A percentile compares a stretch with the other conserved stretches of the same genome.
phyloP scores from a whole-genome alignment of 2,888 invertebrate genomes.

The Dioctria rufipes region DNA sequence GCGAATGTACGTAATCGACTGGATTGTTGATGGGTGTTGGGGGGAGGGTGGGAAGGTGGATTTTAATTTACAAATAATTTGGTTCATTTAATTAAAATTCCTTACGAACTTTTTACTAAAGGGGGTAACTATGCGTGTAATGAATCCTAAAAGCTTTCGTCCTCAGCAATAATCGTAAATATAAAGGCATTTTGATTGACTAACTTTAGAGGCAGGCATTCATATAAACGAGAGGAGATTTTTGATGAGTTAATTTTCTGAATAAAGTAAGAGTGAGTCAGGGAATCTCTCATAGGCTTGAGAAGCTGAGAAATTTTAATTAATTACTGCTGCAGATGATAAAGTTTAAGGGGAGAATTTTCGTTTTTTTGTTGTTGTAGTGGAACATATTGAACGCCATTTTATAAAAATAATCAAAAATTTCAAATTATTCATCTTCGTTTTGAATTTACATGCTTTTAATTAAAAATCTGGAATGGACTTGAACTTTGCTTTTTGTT shows the following conservation, averaged over 20 bases:
- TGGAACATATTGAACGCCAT: too few relatives aligned
- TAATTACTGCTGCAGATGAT: background rate
- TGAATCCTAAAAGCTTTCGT: constrained; percentile 43
- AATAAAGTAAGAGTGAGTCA: background rate
- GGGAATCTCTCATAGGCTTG: background rate
- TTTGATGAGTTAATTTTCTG: constrained; percentile 35
- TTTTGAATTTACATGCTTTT: too few relatives aligned
- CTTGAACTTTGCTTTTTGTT: too few relatives aligned
- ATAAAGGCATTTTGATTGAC: constrained; percentile 45
- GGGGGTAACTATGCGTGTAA: constrained; percentile 47
- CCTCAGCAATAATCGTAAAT: constrained; percentile 39
- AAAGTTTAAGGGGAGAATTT: too few relatives aligned
- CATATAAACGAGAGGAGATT: background rate
- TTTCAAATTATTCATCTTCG: too few relatives aligned
- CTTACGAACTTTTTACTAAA: constrained; percentile 26
- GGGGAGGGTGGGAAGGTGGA: background rate
- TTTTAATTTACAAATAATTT: constrained; percentile 32
- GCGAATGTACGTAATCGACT: too few relatives aligned
- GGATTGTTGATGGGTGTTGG: too few relatives aligned
- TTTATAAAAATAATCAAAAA: too few relatives aligned
- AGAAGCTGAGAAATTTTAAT: constrained; percentile 14
- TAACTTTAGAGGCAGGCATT: constrained; percentile 16
- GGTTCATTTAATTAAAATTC: constrained; percentile 46
- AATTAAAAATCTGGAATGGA: too few relatives aligned
- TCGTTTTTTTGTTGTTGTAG: too few relatives aligned